Evolutionary conservation across 1,140 invertebrate species (phyloP).

Genomic region (Drosophila albomicans): DNA sequence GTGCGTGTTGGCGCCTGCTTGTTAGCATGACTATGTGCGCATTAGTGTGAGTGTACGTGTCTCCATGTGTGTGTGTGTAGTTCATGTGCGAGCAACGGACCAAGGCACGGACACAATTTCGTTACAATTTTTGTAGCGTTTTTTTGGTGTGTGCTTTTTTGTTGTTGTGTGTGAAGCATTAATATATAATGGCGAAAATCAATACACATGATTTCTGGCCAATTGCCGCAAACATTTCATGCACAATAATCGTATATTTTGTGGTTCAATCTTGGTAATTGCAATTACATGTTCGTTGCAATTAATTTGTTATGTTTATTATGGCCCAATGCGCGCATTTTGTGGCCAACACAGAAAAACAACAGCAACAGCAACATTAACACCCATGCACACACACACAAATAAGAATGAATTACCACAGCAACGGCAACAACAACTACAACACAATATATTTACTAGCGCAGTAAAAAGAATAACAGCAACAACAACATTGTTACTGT

Average conservation of each 20-base stretch:
- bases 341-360: slow-evolving; percentile 35
- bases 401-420: neutral
- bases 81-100: slow-evolving; percentile 42
- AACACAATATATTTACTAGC: slow-evolving; percentile 3
- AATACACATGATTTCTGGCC: slow-evolving; percentile 67
- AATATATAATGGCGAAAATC: slow-evolving; percentile 78
- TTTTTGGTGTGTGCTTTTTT: slow-evolving; percentile 7
- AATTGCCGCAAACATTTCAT: slow-evolving; percentile 61
- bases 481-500: slow-evolving; percentile 31
- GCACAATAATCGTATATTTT: slow-evolving; percentile 56
- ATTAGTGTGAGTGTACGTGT: slow-evolving; percentile 23
- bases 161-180: slow-evolving; percentile 39
- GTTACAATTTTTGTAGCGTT: slow-evolving; percentile 49
- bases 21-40: slow-evolving; percentile 29
- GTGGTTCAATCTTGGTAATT: slow-evolving; percentile 71
- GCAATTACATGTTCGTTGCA: slow-evolving; percentile 68
- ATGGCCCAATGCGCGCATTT: slow-evolving; percentile 48
- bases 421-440: slow-evolving; percentile 9
- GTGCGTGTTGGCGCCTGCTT: slow-evolving; percentile 40
- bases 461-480: slow-evolving; percentile 10
- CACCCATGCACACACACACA: slow-evolving; percentile 9
- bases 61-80: slow-evolving; percentile 5
- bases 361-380: slow-evolving; percentile 5
- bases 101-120: slow-evolving; percentile 42
- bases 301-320: slow-evolving; percentile 72